Conservation (phyloP, 2,113 vertebrate species). For the Mobula hypostoma region DNA sequence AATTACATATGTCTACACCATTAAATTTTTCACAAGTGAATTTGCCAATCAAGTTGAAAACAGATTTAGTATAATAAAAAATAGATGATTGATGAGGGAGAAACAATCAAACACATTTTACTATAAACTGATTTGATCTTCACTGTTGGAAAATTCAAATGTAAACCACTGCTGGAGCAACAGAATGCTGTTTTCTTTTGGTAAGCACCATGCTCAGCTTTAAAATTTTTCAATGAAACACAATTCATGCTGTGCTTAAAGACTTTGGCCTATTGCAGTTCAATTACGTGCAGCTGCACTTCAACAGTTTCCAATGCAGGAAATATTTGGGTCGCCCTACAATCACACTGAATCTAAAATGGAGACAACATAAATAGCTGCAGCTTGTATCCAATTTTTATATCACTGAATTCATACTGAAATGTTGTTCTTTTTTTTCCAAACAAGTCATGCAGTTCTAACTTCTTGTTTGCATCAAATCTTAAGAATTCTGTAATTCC, state of each 20-base stretch:
- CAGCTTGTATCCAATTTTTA: not conserved
- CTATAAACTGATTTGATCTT: not conserved
- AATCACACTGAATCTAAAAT: conserved; percentile 11
- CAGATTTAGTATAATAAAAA: not conserved
- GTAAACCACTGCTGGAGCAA: not conserved
- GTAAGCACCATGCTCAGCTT: not conserved
- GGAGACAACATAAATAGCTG: conserved; percentile 29
- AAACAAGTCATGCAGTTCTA: not conserved
- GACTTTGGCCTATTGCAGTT: not conserved
- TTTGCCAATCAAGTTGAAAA: not conserved
- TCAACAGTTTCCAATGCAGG: conserved; percentile 19
- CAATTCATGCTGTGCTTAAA: not conserved
- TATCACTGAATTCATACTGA: not conserved
- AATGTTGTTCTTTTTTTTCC: not conserved
- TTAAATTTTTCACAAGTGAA: not conserved
- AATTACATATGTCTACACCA: not conserved
- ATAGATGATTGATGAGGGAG: not conserved
- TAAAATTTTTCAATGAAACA: not conserved
- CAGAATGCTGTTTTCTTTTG: not conserved
- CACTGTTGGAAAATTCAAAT: not conserved
- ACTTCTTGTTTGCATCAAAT: not conserved
- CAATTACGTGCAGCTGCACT: conserved; percentile 22
- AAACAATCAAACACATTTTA: not conserved
- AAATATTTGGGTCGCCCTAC: conserved; percentile 1
- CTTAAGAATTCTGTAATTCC: not conserved